Conservation (phyloP, 2,888 invertebrate species). For the Tinea pellionella region DNA sequence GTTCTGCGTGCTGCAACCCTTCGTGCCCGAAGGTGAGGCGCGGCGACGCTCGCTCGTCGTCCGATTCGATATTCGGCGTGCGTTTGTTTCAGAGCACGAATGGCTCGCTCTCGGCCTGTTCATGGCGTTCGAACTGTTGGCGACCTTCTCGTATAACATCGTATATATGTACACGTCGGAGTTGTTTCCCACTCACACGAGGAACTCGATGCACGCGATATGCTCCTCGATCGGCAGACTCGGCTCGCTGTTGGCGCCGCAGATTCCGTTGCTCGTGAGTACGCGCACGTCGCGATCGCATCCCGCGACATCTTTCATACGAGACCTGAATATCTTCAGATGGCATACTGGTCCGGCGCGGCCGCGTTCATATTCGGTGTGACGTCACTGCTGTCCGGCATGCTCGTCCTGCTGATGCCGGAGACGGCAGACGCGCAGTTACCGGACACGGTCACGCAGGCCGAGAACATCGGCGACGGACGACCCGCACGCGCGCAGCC, state of each 20-base stretch:
- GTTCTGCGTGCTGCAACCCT: slow-evolving; percentile 52
- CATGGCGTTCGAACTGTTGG: slow-evolving; percentile 74
- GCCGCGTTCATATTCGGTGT: slow-evolving; percentile 62
- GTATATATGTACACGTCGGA: slow-evolving; percentile 79
- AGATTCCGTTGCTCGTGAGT: slow-evolving; percentile 74
- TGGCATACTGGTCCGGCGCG: slow-evolving; percentile 53
- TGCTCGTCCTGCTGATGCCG: slow-evolving; percentile 55
- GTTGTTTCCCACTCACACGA: slow-evolving; percentile 78
- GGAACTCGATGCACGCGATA: slow-evolving; percentile 75
- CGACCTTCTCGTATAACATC: slow-evolving; percentile 75
- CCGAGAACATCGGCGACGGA: slow-evolving; percentile 43
- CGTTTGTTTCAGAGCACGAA: slow-evolving; percentile 35
- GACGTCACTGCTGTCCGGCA: slow-evolving; percentile 51
- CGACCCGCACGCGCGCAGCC: not conserved
- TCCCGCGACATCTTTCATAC: not conserved
- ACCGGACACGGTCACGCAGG: slow-evolving; percentile 61
- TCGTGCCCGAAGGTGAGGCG: slow-evolving; percentile 45
- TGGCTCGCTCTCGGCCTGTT: slow-evolving; percentile 56
- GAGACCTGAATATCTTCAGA: slow-evolving; percentile 27
- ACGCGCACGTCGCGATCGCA: not conserved
- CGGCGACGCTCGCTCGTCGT: too few species aligned
- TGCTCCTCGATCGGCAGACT: slow-evolving; percentile 79
- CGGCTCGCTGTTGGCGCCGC: slow-evolving; percentile 78
- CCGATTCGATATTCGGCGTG: not conserved
- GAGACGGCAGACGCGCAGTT: slow-evolving; percentile 58